Base-by-base conservation (phyloP, 2,888 invertebrate genomes). In the Cotesia congregata region DNA sequence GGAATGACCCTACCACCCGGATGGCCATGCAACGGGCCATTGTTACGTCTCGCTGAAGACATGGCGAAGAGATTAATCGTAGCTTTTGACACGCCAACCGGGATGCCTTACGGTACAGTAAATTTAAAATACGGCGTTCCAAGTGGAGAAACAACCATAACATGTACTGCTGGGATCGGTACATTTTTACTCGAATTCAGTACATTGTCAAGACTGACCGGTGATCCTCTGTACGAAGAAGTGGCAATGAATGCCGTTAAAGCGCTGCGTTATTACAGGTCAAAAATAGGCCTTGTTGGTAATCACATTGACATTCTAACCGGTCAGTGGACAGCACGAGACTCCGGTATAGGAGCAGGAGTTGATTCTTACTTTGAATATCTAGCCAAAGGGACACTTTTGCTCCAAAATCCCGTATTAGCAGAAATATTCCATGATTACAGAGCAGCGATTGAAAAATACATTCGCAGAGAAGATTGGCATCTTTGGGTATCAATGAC, bases 401-500 rank as follows among this genome's bases (percentile, higher is more conserved):
- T 99, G 78, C 92, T 99, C 30, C 96, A 98, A 88, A 93, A 94
- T 81, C 98, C 99, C 0, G 95, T 97, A 85, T 90, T 99, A 39
- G 94, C 98, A 92, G 94, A 95, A 71, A 96, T 98, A 93, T 99
- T 99, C 86, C 92, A 94, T 77, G 95, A 95, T 84, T 94, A 94
- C 0, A 92, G 94, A 71, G 90, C 91, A 68, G 92, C 94, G 0
- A 95, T 97, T 64, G 96, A 97, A 85, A 95, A 95, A 84, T 95
- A 96, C 85, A 90, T 99, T 84, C 95, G 96, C 85, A 94, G 95
- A 85, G 98, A 98, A 83, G 98, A 99, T 89, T 99, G 99, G 99
- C 98, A 98, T 88, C 93, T 99, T 84, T 99, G 99, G 99, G 99
- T 97, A 0, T 96, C 97, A n/a, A 99, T 99, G 99, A 93, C 95